Evolutionary conservation across 1,140 invertebrate species (phyloP).

Genomic region (Cheumatopsyche charites): DNA sequence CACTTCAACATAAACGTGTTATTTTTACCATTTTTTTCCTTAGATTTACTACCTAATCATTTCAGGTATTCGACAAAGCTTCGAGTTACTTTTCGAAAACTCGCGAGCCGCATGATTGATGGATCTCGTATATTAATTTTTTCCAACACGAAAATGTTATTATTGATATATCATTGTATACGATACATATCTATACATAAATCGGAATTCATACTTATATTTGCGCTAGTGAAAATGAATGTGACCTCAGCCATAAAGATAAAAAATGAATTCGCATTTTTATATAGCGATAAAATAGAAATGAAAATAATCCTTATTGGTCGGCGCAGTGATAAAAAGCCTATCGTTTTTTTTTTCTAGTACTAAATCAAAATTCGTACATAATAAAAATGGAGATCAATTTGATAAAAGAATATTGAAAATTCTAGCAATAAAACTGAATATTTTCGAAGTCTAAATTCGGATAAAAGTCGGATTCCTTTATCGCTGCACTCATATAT

Average conservation of each 20-base stretch:
- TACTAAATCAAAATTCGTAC: too few species aligned
- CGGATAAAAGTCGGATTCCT: too few species aligned
- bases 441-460: too few species aligned
- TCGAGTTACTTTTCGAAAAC: slow-evolving; percentile 9
- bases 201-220: not conserved
- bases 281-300: too few species aligned
- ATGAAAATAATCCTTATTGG: too few species aligned
- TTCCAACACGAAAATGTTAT: slow-evolving; percentile 21
- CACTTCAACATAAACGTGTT: not conserved
- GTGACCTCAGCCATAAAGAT: not conserved
- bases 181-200: not conserved
- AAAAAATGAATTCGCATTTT: not conserved
- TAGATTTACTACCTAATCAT: slow-evolving; percentile 13
- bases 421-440: too few species aligned
- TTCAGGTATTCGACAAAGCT: slow-evolving; percentile 5
- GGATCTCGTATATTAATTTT: slow-evolving; percentile 25
- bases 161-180: not conserved
- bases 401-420: too few species aligned
- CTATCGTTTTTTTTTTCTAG: too few species aligned
- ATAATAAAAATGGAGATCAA: too few species aligned
- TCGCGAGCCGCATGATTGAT: slow-evolving; percentile 10
- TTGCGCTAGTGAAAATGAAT: not conserved
- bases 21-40: slow-evolving; percentile 1
- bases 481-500: too few species aligned
- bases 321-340: too few species aligned